Evolutionary conservation across 2,888 invertebrate species (phyloP), one percentile per base, ranked within the genome.

Genomic region (Rhopalosiphum nymphaeae): DNA sequence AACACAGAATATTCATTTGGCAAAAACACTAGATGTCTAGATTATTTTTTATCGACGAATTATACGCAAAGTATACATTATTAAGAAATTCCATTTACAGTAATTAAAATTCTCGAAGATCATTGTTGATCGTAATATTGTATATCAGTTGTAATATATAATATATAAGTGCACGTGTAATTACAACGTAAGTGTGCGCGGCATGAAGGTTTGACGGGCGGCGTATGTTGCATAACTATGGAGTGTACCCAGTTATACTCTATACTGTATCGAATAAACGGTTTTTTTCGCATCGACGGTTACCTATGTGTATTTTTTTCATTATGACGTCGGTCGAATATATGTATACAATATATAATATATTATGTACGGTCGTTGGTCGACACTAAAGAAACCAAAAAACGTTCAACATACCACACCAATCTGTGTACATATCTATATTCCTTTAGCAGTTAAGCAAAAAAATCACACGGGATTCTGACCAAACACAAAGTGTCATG

Each of bases 161-260:
- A 67, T 78, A 78, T 21, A 36, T 21, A 36, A 67, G 78, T 78
- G 21, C 36, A n/a, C 46, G 44, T 16, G 7, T 46, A 86, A 46
- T 29, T 86, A 86, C 44, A 29, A 46, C 46, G 44, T 29, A 86
- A 86, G 46, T 46, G 46, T 46, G 29, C 29, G 46, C n/a, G 29
- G 9, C n/a, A 46, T 13, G 26, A 13, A 13, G 86, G 29, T 46
- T 86, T 44, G 86, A 13, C 86, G 13, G 46, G 46, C 86, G 46
- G 44, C 78, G 78, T 44, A 46, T 86, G 86, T 86, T 86, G 44
- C 86, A 86, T 86, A 86, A 86, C 86, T 86, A 46, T 86, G 7
- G 1, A 42, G 26, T 85, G 44, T 25, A 9, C 36, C 78, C 36
- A 53, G 16, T 16, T 21, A 36, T 36, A 21, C 21, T 78, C 36